These are phyloP conservation scores for Drosophila nr. perissopoda DNA, from an alignment of 2,888 invertebrate genomes.

Conservation along the genomic window DNA sequence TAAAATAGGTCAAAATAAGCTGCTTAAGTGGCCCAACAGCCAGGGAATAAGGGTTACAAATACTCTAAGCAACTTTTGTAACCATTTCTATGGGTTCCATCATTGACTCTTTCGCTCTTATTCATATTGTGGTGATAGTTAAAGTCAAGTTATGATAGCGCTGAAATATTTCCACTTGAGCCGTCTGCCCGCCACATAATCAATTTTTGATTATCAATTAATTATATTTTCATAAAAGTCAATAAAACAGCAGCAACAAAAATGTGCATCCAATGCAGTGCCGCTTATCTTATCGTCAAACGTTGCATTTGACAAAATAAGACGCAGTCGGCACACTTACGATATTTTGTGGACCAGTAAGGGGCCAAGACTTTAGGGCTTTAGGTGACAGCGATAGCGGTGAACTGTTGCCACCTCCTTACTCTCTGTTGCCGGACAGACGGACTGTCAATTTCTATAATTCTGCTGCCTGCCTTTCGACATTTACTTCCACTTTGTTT, in stretches of 20 bases:
- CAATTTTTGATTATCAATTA: slow-evolving; percentile 73
- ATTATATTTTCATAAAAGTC: slow-evolving; percentile 63
- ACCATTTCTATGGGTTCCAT: slow-evolving; percentile 45
- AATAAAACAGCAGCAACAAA: slow-evolving; percentile 26
- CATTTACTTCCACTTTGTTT: slow-evolving; percentile 64
- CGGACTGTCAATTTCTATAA: slow-evolving; percentile 64
- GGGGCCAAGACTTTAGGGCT: slow-evolving; percentile 20
- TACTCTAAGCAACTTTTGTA: slow-evolving; percentile 32
- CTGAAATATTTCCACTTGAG: slow-evolving; percentile 6
- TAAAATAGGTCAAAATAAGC: slow-evolving; percentile 45
- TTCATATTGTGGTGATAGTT: neutral
- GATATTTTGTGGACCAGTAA: slow-evolving; percentile 14
- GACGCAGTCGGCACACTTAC: slow-evolving; percentile 67
- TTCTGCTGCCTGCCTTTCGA: slow-evolving; percentile 50
- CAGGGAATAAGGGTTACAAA: slow-evolving; percentile 14
- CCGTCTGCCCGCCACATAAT: slow-evolving; percentile 36
- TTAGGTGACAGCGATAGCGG: slow-evolving; percentile 38
- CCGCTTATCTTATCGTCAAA: slow-evolving; percentile 54
- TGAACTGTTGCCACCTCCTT: slow-evolving; percentile 1
- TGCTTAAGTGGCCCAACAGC: slow-evolving; percentile 27
- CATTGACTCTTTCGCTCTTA: neutral
- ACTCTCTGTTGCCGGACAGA: neutral
- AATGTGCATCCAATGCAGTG: slow-evolving; percentile 26
- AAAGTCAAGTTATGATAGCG: slow-evolving; percentile 4
- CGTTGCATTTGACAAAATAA: slow-evolving; percentile 60